A percentile compares a stretch with the other conserved stretches of the same genome.
phyloP scores from a whole-genome alignment of 1,140 invertebrate species.

The Neodiprion virginianus region DNA sequence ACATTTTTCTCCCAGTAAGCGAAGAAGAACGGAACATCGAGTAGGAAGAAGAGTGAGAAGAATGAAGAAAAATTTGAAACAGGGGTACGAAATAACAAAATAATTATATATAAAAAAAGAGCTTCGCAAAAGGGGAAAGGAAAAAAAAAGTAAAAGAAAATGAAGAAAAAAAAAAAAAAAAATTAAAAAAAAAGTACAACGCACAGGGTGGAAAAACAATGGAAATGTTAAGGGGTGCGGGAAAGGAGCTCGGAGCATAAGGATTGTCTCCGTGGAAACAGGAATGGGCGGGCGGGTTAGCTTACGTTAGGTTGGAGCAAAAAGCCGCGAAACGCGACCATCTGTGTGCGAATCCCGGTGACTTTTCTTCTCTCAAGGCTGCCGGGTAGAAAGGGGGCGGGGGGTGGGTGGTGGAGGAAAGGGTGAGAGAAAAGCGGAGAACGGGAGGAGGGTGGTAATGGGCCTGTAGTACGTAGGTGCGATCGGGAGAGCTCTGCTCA shows the following conservation, averaged over 20 bases:
- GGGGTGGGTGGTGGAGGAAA: not conserved
- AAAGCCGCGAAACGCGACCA: not conserved
- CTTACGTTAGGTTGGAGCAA: too few relatives aligned
- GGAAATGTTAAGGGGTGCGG: not conserved
- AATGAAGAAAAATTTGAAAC: not conserved
- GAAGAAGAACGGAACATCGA: too few relatives aligned
- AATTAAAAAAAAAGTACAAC: not conserved
- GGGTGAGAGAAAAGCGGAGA: constrained; percentile 16
- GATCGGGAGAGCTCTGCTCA: constrained; percentile 46
- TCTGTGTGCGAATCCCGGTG: not conserved
- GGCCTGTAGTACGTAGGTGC: constrained; percentile 31
- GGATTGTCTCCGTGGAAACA: too few relatives aligned
- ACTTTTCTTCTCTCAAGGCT: not conserved
- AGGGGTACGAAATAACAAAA: not conserved
- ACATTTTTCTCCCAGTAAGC: too few relatives aligned
- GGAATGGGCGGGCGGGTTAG: too few relatives aligned
- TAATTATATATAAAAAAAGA: too few relatives aligned
- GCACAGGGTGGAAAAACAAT: not conserved
- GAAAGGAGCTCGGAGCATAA: not conserved
- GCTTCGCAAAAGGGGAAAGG: not conserved
- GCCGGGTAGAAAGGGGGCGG: not conserved
- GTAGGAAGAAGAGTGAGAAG: too few relatives aligned
- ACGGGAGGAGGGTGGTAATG: constrained; percentile 22
- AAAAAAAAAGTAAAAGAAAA: not conserved
- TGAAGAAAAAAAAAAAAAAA: not conserved